Evolutionary conservation across 2,888 invertebrate species (phyloP), one percentile per base, ranked within the genome.

Genomic region (Tetragonisca angustula): DNA sequence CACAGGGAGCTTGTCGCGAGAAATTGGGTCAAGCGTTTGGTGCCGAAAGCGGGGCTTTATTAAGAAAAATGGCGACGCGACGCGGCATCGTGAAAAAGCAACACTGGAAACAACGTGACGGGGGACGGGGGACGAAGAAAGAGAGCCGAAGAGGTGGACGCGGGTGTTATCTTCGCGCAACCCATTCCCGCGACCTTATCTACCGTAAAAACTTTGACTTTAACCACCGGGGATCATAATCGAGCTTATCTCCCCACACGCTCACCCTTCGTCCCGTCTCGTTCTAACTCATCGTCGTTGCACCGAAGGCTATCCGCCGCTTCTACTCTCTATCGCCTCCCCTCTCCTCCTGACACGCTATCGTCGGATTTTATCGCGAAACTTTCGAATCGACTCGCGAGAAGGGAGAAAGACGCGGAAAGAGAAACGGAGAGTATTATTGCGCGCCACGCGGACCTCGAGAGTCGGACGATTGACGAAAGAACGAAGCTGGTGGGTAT

Each of bases 221-320:
- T 90, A 93, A 93, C 93, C 93, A 92, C 92, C 89, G 91, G 93
- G 93, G 93, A 94, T 94, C 93, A 93, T 93, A 94, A 94, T 93
- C 93, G 91, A 89, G 89, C 91, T 92, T 92, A 92, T 92, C 92
- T 88, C 43, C 24, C 67, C 76, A 76, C 72, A 61, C 62, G 49
- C 21, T 54, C 65, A 13, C 21, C 24, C 69, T 24, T 54, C 56
- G 67, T 70, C 68, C 70, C 74, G n/a, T 67, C 76, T 59, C 79
- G n/a, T 70, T 36, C 56, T 50, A 78, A 68, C 74, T 24, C 50
- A 83, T 32, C 77, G 76, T 36, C 83, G 81, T 84, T 89, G 89
- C 88, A 89, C 81, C 89, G 87, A 89, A 90, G 84, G 90, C 88
- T 90, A 90, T 90, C 89, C 88, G 83, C 88, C 74, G 86, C 79